Percentiles rank a stretch among this genome's conserved stretches.
Conservation (phyloP, 2,797 vertebrate species). For the Hyperoplus immaculatus region DNA sequence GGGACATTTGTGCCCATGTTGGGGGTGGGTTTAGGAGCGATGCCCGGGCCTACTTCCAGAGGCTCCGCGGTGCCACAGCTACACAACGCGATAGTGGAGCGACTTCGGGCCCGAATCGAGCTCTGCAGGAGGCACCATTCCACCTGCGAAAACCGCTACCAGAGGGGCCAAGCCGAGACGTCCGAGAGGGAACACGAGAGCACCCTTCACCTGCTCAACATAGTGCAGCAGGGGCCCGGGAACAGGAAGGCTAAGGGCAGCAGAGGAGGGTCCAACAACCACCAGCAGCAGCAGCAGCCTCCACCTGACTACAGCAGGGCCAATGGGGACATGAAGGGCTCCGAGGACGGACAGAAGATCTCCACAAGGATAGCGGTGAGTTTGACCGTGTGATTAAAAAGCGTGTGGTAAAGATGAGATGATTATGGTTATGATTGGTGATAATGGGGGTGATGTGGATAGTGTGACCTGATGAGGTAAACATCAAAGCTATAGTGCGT, state of each 20-base stretch:
- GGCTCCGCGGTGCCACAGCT: conserved; percentile 90
- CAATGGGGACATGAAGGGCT: conserved; percentile 82
- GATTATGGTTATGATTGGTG: not conserved
- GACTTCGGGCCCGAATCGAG: conserved; percentile 94
- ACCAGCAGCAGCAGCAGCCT: conserved; percentile 70
- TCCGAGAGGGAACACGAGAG: conserved; percentile 94
- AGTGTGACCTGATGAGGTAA: conserved; percentile 1
- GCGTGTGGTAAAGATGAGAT: not conserved
- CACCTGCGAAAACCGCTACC: conserved; percentile 94
- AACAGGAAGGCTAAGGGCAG: conserved; percentile 88
- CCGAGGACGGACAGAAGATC: conserved; percentile 88
- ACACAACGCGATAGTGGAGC: conserved; percentile 97
- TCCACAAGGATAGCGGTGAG: conserved; percentile 94
- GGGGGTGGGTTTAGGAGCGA: conserved; percentile 86
- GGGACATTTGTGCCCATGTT: conserved; percentile 86
- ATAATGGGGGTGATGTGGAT: not conserved
- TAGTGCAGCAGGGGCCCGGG: conserved; percentile 93
- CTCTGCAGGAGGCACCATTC: conserved; percentile 95
- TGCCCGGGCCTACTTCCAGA: conserved; percentile 83
- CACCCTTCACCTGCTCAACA: conserved; percentile 93
- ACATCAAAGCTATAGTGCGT: not conserved
- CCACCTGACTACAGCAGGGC: conserved; percentile 80
- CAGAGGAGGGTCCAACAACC: conserved; percentile 75
- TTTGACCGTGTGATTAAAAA: conserved; percentile 20
- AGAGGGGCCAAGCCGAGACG: conserved; percentile 92